phyloP scores from a whole-genome alignment of 2,888 invertebrate species.

The Norana najaformis region DNA sequence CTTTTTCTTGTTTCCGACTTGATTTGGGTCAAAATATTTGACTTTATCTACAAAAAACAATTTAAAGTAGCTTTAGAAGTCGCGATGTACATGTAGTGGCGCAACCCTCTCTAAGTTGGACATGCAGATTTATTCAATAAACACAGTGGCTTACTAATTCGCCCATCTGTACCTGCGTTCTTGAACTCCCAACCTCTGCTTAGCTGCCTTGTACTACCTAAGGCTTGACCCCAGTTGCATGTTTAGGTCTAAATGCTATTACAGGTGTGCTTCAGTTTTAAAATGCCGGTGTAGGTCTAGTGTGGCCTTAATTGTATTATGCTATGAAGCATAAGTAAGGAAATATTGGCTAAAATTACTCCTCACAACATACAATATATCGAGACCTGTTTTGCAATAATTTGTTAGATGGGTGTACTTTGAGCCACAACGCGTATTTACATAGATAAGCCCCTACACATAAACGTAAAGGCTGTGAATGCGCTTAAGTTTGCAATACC shows the following conservation, averaged over 20 bases:
- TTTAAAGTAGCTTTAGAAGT: background rate
- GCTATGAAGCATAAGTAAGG: background rate
- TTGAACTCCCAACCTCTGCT: no score
- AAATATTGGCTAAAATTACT: background rate
- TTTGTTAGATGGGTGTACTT: background rate
- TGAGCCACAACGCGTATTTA: no score
- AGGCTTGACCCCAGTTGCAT: no score
- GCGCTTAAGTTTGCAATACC: background rate
- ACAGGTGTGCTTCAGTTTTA: no score
- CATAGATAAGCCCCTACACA: no score
- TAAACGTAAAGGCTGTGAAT: background rate
- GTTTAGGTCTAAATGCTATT: no score
- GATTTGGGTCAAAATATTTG: constrained; percentile 22
- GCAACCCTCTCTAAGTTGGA: background rate
- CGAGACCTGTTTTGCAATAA: background rate
- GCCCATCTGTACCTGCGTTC: no score
- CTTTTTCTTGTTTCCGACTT: background rate
- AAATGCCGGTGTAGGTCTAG: no score
- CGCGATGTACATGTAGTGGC: background rate
- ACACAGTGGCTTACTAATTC: no score
- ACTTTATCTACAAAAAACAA: constrained; percentile 14
- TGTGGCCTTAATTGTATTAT: no score
- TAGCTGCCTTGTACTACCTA: no score
- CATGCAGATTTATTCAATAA: background rate
- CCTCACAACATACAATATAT: background rate